Evolutionary conservation across 2,113 vertebrate species (phyloP).

Genomic region (Myanophis thanlyinensis): DNA sequence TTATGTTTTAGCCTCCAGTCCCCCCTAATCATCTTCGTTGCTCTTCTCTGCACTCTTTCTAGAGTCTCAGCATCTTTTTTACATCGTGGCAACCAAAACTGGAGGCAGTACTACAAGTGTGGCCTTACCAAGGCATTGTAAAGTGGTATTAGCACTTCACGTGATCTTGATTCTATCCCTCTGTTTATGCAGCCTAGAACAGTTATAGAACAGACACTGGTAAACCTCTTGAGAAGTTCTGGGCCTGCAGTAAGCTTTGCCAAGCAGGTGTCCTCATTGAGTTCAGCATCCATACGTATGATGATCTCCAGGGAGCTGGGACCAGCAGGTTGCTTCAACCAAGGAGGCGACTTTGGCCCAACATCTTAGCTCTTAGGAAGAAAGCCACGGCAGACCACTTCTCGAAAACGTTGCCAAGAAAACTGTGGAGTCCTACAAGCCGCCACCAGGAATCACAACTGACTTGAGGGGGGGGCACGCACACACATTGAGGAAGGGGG

Average conservation of each 20-base stretch:
- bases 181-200: too few relatives aligned
- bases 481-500: not conserved
- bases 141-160: too few relatives aligned
- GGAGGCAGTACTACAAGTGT: too few relatives aligned
- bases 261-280: not conserved
- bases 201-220: not conserved
- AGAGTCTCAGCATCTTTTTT: too few relatives aligned
- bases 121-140: too few relatives aligned
- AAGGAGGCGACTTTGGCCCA: not conserved
- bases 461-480: not conserved
- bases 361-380: not conserved
- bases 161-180: too few relatives aligned
- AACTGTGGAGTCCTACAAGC: not conserved
- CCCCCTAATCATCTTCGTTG: too few relatives aligned
- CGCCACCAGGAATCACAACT: not conserved
- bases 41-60: too few relatives aligned
- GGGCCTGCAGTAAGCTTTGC: not conserved
- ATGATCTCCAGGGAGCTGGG: not conserved
- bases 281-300: not conserved
- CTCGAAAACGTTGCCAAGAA: not conserved
- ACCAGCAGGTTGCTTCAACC: not conserved
- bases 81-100: too few relatives aligned
- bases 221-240: not conserved
- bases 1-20: too few relatives aligned
- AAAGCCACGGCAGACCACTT: not conserved